phyloP scores from a whole-genome alignment of 2,888 invertebrate species.

The Cephonodes hylas region DNA sequence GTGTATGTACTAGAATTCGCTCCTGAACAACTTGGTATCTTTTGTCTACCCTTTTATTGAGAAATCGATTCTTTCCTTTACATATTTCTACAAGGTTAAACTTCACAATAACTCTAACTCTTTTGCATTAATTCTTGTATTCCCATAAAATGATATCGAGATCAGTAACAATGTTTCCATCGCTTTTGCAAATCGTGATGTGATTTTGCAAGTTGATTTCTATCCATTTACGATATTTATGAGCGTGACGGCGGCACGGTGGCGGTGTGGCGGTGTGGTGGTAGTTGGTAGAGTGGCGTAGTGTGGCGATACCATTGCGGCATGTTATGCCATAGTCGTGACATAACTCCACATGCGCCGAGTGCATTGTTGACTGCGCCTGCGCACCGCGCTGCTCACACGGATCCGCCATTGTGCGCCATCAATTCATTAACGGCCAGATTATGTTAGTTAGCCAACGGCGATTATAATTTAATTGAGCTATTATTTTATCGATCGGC shows the following conservation, averaged over 20 bases:
- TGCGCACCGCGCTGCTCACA: constrained; percentile 29
- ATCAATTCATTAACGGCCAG: constrained; percentile 41
- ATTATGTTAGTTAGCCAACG: background rate
- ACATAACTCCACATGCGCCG: constrained; percentile 41
- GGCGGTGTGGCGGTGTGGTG: background rate
- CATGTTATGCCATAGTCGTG: constrained; percentile 49
- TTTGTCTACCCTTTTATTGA: too few relatives aligned
- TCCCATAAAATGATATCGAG: constrained; percentile 10
- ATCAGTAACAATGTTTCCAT: background rate
- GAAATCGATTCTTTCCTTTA: too few relatives aligned
- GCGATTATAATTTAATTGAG: background rate
- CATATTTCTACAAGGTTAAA: background rate
- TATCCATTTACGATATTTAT: constrained; percentile 25
- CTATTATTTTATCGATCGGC: background rate
- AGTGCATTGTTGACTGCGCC: constrained; percentile 38
- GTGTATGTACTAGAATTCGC: too few relatives aligned
- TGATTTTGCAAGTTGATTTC: constrained; percentile 24
- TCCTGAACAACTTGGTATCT: too few relatives aligned
- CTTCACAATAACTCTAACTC: too few relatives aligned
- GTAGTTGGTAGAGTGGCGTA: background rate
- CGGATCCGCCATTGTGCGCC: constrained; percentile 39
- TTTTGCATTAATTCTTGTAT: background rate
- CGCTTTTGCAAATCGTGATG: constrained; percentile 5
- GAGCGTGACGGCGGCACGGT: constrained; percentile 8
- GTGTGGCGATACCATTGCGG: constrained; percentile 29